Evolutionary conservation across 2,797 vertebrate genomes (phyloP), one percentile per base, ranked within the genome.

Genomic region (Corythornis leucogaster): DNA sequence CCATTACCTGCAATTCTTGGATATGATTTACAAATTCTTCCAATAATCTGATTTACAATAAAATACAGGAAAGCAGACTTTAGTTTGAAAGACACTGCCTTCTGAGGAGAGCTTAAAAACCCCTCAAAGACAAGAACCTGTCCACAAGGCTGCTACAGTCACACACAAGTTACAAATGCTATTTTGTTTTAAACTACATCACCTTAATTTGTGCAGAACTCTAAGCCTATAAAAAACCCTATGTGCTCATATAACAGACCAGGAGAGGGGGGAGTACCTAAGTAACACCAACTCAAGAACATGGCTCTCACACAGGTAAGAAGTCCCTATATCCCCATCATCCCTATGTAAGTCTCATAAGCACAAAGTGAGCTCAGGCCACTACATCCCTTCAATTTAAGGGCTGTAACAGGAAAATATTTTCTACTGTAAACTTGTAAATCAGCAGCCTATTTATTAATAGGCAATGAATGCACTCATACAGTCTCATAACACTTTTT

Each of bases 21-120:
- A 99, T 99, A 96, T 99, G 99, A 97, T 98, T 99, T 93, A 99
- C 98, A 98, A 99, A 99, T 97, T 99, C 99, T 94, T 99, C 99
- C 96, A 99, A 95, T 95, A 99, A 97, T 96, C 99, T 99, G 94
- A 94, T 78, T 88, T 57, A 69, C 90, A 81, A 67, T 77, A 80
- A 69, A 63, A 94, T 28, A 88, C 9, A 86, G 26, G 30, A 84
- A 82, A 66, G 80, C 33, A 93, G 24, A 50, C 8, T 68, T 95
- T 3, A 89, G 42, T 61, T 78, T 54, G 35, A 82, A 80, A 63
- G 24, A 57, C 9, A 35, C 1, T 5, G 9, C 24, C 51, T 79
- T 86, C 55, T n/a, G 51, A 57, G 82, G 40, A 43, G 24, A 71
- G 9, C 7, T 57, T 81, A 63, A 70, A 62, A 55, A 82, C n/a